Evolutionary conservation across 2,888 invertebrate species (phyloP).

Genomic region (Tridacna gigas): DNA sequence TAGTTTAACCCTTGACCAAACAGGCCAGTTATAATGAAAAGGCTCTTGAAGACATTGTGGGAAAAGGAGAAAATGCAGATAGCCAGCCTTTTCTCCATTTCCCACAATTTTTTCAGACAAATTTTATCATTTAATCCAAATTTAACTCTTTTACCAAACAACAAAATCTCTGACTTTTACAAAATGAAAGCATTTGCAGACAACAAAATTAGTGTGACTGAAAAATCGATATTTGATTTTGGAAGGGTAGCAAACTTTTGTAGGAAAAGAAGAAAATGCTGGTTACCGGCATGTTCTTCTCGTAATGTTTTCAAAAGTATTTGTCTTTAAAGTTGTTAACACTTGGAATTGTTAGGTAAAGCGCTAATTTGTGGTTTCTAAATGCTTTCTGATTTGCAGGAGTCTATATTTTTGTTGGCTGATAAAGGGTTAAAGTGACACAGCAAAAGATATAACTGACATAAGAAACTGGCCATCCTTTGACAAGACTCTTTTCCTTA

Average conservation of each 20-base stretch:
- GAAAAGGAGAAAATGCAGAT: not conserved
- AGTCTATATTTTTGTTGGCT: too few relatives aligned
- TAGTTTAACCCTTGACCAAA: not conserved
- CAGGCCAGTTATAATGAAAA: not conserved
- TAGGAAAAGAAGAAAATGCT: not conserved
- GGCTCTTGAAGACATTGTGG: not conserved
- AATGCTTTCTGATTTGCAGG: too few relatives aligned
- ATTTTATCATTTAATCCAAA: too few relatives aligned
- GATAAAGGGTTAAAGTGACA: not conserved
- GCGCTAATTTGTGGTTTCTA: too few relatives aligned
- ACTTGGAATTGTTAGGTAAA: too few relatives aligned
- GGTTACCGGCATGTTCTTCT: not conserved
- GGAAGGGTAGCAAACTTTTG: not conserved
- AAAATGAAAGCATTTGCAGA: too few relatives aligned
- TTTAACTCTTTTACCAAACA: too few relatives aligned
- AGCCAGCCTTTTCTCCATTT: not conserved
- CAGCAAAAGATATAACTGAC: not conserved
- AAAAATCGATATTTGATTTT: too few relatives aligned
- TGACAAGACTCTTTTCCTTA: conserved; percentile 13
- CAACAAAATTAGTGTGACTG: too few relatives aligned
- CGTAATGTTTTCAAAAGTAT: not conserved
- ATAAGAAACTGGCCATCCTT: not conserved
- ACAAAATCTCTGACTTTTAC: too few relatives aligned
- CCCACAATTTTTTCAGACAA: not conserved
- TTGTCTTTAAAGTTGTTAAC: not conserved